These are phyloP conservation scores for Amphiura filiformis DNA, from an alignment of 35 echinoderm and acorn worm genomes.

Conservation along the genomic window DNA sequence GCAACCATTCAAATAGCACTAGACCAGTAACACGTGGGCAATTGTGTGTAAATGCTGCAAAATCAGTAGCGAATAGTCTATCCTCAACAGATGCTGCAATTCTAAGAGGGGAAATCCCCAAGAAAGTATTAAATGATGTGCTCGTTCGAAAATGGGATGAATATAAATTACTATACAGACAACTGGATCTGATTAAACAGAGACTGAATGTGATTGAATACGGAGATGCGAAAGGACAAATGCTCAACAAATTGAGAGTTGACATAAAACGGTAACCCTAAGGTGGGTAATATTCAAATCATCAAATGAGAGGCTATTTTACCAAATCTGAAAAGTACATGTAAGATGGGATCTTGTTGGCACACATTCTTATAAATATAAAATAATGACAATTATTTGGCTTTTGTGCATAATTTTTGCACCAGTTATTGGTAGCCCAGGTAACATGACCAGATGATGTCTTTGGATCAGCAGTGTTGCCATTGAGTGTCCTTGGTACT, in stretches of 20 bases:
- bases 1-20: too few species aligned
- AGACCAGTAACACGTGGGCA: neutral
- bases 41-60: neutral
- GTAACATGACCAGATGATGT: too few species aligned
- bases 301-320: too few species aligned
- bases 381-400: too few species aligned
- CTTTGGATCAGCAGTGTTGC: too few species aligned
- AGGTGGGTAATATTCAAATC: too few species aligned
- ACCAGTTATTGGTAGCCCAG: too few species aligned
- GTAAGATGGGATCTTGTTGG: too few species aligned
- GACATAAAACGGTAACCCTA: conserved; percentile 16
- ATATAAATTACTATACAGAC: conserved; percentile 10
- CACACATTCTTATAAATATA: too few species aligned
- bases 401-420: too few species aligned
- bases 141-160: conserved; percentile 30
- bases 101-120: conserved; percentile 26
- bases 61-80: conserved; percentile 15
- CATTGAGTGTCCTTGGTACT: too few species aligned
- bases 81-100: conserved; percentile 18
- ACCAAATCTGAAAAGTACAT: too few species aligned
- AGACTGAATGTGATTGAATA: conserved; percentile 7
- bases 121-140: conserved; percentile 33
- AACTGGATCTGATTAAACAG: neutral
- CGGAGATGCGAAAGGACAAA: conserved; percentile 5
- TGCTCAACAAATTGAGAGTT: neutral